Base-by-base conservation (phyloP, 2,888 invertebrate genomes). In the Netelia virgata region DNA sequence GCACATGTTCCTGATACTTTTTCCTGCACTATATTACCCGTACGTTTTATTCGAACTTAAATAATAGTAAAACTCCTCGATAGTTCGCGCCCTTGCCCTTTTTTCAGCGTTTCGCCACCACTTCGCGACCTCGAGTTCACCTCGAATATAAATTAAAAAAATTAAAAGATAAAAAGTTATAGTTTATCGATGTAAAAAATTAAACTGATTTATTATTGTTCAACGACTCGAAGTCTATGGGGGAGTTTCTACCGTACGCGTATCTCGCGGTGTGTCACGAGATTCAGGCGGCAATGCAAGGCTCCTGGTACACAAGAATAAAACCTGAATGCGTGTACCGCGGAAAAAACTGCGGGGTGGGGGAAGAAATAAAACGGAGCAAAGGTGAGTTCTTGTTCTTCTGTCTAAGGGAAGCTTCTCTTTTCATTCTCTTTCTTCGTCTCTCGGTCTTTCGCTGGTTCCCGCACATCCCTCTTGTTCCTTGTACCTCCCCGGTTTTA, bases 401-500 rank as follows among this genome's bases (percentile, higher is more conserved):
- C 64, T 14, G 59, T 14, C 16, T 8, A 20, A 53, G 69, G 78
- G 43, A 63, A 78, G 50, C 36, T 78, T 70, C 18, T 18, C 18
- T 9, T 18, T 14, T 47, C 18, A 16, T 18, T 18, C 57, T 18
- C 57, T 57, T 16, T 57, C 36, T 78, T 63, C 16, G 9, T 57
- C 57, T 16, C 18, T 57, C 47, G 6, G 11, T 47, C 14, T 47
- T 14, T 47, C 14, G 1, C 47, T 50, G 36, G 50, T 61, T 59
- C 75, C 36, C 66, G 53, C 14, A 18, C 68, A 72, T 59, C 66
- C 59, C 66, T 47, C 28, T 43, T 43, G 53, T 72, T 55, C 64
- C 47, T 43, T 50, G 18, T 28, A 47, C 16, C 75, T 59, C 61
- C 69, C 61, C 69, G 76, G 59, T 80, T 76, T 81, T 76, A 81